Percentiles rank a stretch among this genome's conserved stretches.
phyloP scores from a whole-genome alignment of 2,113 vertebrate species.

The Hippocampus mohnikei region DNA sequence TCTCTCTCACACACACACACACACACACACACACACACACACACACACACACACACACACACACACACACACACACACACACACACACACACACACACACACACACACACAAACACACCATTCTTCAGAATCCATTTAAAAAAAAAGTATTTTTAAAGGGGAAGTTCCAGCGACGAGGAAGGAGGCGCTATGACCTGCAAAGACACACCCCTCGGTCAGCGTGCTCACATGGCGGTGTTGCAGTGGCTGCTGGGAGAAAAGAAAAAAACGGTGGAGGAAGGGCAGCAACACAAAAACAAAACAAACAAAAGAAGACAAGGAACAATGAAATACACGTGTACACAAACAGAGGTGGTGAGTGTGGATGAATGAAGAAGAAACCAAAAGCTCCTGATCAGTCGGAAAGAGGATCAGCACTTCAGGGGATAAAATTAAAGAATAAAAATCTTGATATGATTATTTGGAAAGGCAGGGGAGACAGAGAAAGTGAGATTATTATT shows the following conservation, averaged over 20 bases:
- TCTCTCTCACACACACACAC: not conserved
- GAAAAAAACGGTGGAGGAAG: conserved; percentile 28
- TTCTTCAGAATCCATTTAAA: conserved; percentile 24
- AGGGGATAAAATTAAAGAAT: conserved; percentile 87
- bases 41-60: conserved; percentile 5
- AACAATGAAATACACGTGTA: conserved; percentile 55
- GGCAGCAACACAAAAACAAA: conserved; percentile 34
- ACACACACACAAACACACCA: conserved; percentile 17
- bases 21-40: conserved; percentile 6
- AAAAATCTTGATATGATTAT: conserved; percentile 78
- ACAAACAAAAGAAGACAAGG: conserved; percentile 30
- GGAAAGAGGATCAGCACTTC: conserved; percentile 71
- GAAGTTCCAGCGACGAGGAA: conserved; percentile 27
- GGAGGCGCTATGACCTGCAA: conserved; percentile 69
- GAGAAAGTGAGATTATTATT: conserved; percentile 60
- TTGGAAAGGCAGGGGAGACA: conserved; percentile 70
- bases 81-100: not conserved
- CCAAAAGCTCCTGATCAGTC: not conserved
- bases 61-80: conserved; percentile 16
- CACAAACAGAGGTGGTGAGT: conserved; percentile 10
- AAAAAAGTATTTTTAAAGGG: not conserved
- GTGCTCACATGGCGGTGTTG: conserved; percentile 67
- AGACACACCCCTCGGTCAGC: conserved; percentile 67
- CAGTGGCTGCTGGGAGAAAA: conserved; percentile 67
- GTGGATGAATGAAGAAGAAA: conserved; percentile 5